Base-by-base conservation (phyloP, 2,888 invertebrate species). In the Conomelus anceps region DNA sequence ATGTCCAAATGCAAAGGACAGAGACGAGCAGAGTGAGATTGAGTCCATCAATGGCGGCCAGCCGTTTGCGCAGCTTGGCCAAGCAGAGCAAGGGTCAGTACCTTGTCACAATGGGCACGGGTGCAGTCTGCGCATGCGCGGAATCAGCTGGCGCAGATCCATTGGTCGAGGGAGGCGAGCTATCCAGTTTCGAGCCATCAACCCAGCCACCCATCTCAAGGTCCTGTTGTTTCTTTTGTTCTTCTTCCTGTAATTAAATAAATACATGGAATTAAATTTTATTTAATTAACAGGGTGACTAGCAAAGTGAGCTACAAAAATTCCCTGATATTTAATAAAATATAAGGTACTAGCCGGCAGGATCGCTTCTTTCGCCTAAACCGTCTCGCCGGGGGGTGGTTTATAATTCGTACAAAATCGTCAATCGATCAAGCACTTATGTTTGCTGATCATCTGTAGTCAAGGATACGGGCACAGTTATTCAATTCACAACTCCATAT, bases 201-300 rank as follows among this genome's bases (percentile, higher is more conserved):
- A 89, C 84, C 92, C 92, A 92, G 22, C 92, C 92, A 22, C 92
- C 92, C 90, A 92, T 91, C 88, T 92, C 92, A 85, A 92, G 88
- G 87, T 92, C 92, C 89, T 91, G 89, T 89, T 92, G 90, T 89
- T 91, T 91, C 34, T 91, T 90, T 87, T 89, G 90, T 89, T 92
- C 92, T 89, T 92, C 91, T 88, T 92, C 92, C 92, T 92, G 89
- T n/a, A n/a, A n/a, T n/a, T n/a, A n/a, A n/a, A n/a, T n/a, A n/a
- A n/a, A n/a, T n/a, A n/a, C n/a, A n/a, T n/a, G n/a, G n/a, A n/a
- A n/a, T n/a, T n/a, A n/a, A n/a, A n/a, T n/a, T n/a, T n/a, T n/a
- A n/a, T n/a, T n/a, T n/a, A n/a, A n/a, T n/a, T n/a, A n/a, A n/a
- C n/a, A n/a, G n/a, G n/a, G n/a, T n/a, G n/a, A n/a, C n/a, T n/a